Evolutionary conservation across 2,113 vertebrate species (phyloP), one percentile per base, ranked within the genome.

Genomic region (Cricetomys ansorgei): DNA sequence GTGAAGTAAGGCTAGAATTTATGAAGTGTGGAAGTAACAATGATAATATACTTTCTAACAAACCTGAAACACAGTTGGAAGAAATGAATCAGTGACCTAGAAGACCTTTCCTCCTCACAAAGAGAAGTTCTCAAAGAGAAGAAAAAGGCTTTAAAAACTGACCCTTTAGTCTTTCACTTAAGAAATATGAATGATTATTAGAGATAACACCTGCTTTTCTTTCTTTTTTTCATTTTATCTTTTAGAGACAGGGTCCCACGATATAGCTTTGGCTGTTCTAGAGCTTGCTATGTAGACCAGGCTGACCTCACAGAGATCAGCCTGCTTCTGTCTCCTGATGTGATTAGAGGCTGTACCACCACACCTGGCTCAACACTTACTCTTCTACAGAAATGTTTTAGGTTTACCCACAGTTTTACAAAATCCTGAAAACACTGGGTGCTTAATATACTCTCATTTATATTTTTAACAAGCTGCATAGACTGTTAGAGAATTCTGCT

Each of bases 11-110:
- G 31, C 64, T 59, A 90, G 75, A 65, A 76, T 92, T 94, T 80
- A 85, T 89, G 86, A 91, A 67, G 37, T 72, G 25, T 96, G 67
- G 72, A 77, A n/a, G 31, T 72, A 94, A 76, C 29, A 65, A 10
- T 92, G 53, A n/a, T 37, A 88, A 64, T 91, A 43, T 1, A 16
- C 12, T 75, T 95, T 93, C 40, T 72, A 86, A 76, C 83, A 76
- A 72, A 19, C 53, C 34, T n/a, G 76, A 59, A n/a, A n/a, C 0
- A 40, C 29, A 48, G 25, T 70, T 34, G 62, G 65, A 77, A 62
- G 31, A 91, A 72, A 89, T 75, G 55, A 89, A 69, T 90, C 16
- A 2, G 29, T 84, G 64, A 65, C 21, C 64, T 62, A 87, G 53
- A 88, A 79, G 62, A 59, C n/a, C 1, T 72, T 94, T 50, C 2